phyloP scores from a whole-genome alignment of 2,113 vertebrate genomes.

The Stegastes partitus region DNA sequence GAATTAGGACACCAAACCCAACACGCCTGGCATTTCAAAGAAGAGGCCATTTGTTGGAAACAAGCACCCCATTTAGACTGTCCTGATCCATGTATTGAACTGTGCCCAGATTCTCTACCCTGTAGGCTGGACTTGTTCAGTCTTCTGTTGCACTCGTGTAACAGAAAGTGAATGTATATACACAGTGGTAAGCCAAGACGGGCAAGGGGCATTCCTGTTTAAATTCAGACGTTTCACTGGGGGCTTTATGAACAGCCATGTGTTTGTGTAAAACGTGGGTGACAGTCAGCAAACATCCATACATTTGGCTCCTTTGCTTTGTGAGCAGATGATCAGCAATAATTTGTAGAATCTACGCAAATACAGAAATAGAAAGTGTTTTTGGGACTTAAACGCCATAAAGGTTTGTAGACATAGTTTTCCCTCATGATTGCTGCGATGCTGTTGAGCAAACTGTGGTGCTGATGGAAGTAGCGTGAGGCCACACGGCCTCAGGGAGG shows the following conservation, averaged over 20 bases:
- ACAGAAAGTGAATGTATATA: background rate
- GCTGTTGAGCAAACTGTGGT: background rate
- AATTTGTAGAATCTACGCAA: background rate
- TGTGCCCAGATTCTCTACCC: constrained; percentile 34
- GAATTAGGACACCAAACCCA: constrained; percentile 68
- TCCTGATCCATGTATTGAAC: constrained; percentile 51
- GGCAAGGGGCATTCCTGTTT: too few relatives aligned
- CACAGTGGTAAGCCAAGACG: background rate
- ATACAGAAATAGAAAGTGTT: background rate
- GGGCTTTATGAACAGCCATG: too few relatives aligned
- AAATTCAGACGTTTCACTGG: background rate
- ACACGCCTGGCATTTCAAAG: constrained; percentile 73
- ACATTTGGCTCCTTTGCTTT: too few relatives aligned
- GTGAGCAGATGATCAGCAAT: background rate
- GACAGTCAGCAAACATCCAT: too few relatives aligned
- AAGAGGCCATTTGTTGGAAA: constrained; percentile 70
- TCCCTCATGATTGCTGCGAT: background rate
- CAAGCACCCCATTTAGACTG: constrained; percentile 68
- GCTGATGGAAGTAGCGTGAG: background rate
- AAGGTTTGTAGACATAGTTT: background rate
- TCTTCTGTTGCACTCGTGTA: background rate
- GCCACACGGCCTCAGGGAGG: background rate
- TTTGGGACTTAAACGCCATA: too few relatives aligned
- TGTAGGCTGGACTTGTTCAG: background rate
- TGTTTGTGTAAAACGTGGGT: too few relatives aligned